phyloP scores from a whole-genome alignment of 2,113 vertebrate species.

The Coracopsis vasa region DNA sequence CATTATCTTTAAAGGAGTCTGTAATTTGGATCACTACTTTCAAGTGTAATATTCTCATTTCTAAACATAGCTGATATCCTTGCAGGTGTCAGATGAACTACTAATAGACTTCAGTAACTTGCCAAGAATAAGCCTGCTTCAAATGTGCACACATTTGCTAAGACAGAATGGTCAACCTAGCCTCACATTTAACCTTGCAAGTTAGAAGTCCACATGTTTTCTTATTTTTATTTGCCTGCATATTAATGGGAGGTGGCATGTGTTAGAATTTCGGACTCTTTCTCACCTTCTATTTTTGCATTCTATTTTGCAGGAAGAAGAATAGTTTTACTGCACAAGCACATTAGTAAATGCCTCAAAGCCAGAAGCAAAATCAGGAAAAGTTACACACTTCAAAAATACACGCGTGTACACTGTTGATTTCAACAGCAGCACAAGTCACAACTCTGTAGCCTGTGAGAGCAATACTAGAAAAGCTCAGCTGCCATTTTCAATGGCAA shows the following conservation, averaged over 20 bases:
- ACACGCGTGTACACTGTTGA: rapidly evolving
- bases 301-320: neutral
- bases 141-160: neutral
- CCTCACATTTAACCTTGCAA: neutral
- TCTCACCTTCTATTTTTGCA: neutral
- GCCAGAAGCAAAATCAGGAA: neutral
- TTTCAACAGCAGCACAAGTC: neutral
- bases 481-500: neutral
- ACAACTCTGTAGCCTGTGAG: neutral
- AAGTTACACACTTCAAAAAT: neutral
- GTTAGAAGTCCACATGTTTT: neutral
- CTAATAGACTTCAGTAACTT: neutral
- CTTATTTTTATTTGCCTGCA: neutral
- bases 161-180: neutral
- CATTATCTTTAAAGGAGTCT: neutral
- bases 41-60: neutral
- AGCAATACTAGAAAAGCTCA: neutral
- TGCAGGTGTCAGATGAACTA: neutral
- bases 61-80: neutral
- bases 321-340: neutral
- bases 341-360: neutral
- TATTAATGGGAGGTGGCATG: neutral
- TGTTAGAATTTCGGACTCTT: neutral
- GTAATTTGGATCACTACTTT: neutral
- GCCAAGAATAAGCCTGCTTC: neutral